Conservation (phyloP, 2,888 invertebrate species). For the Trimorus sp. region DNA sequence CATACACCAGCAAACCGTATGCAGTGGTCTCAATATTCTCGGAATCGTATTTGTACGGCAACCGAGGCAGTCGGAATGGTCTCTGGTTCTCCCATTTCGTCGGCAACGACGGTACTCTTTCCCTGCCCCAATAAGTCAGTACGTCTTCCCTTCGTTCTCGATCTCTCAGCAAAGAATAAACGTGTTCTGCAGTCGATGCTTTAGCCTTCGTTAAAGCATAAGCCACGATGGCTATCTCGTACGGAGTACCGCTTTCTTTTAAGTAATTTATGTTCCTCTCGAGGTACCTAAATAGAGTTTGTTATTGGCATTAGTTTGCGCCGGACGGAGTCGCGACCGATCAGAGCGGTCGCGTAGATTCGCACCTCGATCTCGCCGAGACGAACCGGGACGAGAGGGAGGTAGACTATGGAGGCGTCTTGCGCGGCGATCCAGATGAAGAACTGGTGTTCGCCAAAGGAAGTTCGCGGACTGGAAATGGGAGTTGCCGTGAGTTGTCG, state of each 20-base stretch:
- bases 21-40: constrained; percentile 96
- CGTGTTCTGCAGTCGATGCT: constrained; percentile 91
- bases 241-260: constrained; percentile 88
- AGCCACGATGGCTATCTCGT: constrained; percentile 93
- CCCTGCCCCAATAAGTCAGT: constrained; percentile 92
- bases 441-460: constrained; percentile 97
- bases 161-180: constrained; percentile 87
- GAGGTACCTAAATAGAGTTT: constrained; percentile 84
- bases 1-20: constrained; percentile 94
- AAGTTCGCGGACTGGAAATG: constrained; percentile 86
- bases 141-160: constrained; percentile 89
- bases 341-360: constrained; percentile 89
- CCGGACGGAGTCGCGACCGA: constrained; percentile 88
- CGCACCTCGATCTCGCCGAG: constrained; percentile 89
- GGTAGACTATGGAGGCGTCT: constrained; percentile 91
- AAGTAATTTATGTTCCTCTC: constrained; percentile 91
- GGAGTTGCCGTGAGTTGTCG: no score
- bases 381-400: constrained; percentile 93
- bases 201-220: constrained; percentile 92
- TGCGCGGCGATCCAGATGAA: constrained; percentile 92
- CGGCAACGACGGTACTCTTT: constrained; percentile 90
- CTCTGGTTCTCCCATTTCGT: constrained; percentile 95
- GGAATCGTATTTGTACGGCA: constrained; percentile 94
- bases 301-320: constrained; percentile 83
- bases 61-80: constrained; percentile 92